Percentiles rank a stretch among this genome's conserved stretches.
These are phyloP conservation scores for Timandra comae DNA, from an alignment of 2,888 invertebrate species.

Conservation along the genomic window DNA sequence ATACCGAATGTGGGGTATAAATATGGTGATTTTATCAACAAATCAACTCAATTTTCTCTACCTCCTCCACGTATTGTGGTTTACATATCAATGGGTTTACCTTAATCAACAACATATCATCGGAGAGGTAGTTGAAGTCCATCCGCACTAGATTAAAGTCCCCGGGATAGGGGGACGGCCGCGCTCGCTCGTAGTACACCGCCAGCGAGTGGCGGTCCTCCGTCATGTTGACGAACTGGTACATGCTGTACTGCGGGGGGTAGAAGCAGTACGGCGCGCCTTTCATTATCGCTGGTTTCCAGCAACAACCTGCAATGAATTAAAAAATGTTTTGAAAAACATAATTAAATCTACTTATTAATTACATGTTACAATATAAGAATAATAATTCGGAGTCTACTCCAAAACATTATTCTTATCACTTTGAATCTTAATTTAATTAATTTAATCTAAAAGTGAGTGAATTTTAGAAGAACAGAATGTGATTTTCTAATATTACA, in stretches of 20 bases:
- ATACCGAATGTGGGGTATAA: too few relatives aligned
- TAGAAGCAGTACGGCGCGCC: slow-evolving; percentile 85
- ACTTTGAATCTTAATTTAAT: too few relatives aligned
- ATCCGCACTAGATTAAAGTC: slow-evolving; percentile 79
- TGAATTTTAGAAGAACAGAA: too few relatives aligned
- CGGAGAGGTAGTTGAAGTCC: slow-evolving; percentile 79
- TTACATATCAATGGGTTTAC: slow-evolving; percentile 43
- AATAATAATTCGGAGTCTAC: too few relatives aligned
- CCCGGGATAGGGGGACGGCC: slow-evolving; percentile 79
- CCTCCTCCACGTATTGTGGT: neutral
- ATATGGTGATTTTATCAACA: too few relatives aligned
- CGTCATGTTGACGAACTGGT: slow-evolving; percentile 78
- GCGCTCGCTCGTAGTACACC: slow-evolving; percentile 72
- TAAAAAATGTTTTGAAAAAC: too few relatives aligned
- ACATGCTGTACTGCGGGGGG: slow-evolving; percentile 80
- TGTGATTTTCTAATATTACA: too few relatives aligned
- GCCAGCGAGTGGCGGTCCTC: slow-evolving; percentile 77
- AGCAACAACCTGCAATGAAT: slow-evolving; percentile 79
- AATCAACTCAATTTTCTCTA: too few relatives aligned
- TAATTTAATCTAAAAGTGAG: too few relatives aligned
- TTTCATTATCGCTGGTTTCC: slow-evolving; percentile 64
- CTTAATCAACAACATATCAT: slow-evolving; percentile 80
- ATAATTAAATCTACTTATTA: too few relatives aligned
- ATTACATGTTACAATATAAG: too few relatives aligned
- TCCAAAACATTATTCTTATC: too few relatives aligned